phyloP scores from a whole-genome alignment of 2,113 vertebrate species.

The Eira barbara region DNA sequence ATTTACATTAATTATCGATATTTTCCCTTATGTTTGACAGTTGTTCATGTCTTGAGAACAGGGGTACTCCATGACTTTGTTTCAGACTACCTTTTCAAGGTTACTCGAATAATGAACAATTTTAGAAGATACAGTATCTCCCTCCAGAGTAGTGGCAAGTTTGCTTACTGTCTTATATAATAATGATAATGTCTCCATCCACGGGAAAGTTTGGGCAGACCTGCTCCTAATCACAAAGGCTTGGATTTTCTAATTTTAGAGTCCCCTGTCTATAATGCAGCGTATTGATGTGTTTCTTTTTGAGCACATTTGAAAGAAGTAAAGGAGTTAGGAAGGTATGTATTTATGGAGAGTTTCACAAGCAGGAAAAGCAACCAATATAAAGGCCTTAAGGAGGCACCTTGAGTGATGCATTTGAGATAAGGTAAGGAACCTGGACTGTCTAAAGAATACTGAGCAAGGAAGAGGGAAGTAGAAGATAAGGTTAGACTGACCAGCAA shows the following conservation, averaged over 20 bases:
- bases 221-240: neutral
- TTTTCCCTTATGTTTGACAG: neutral
- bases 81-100: neutral
- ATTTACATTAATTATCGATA: neutral
- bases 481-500: neutral
- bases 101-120: neutral
- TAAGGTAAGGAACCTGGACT: neutral
- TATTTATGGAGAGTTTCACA: neutral
- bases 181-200: neutral
- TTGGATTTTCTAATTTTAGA: neutral
- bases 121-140: neutral
- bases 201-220: neutral
- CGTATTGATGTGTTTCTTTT: neutral
- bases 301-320: neutral
- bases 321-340: neutral
- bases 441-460: neutral
- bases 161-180: neutral
- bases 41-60: neutral
- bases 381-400: neutral
- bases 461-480: neutral
- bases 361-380: neutral
- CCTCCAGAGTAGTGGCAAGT: neutral
- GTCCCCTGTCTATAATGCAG: neutral
- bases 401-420: neutral
- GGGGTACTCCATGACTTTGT: neutral